Base-by-base conservation (phyloP, 2,113 vertebrate genomes). In the Alethe diademata region DNA sequence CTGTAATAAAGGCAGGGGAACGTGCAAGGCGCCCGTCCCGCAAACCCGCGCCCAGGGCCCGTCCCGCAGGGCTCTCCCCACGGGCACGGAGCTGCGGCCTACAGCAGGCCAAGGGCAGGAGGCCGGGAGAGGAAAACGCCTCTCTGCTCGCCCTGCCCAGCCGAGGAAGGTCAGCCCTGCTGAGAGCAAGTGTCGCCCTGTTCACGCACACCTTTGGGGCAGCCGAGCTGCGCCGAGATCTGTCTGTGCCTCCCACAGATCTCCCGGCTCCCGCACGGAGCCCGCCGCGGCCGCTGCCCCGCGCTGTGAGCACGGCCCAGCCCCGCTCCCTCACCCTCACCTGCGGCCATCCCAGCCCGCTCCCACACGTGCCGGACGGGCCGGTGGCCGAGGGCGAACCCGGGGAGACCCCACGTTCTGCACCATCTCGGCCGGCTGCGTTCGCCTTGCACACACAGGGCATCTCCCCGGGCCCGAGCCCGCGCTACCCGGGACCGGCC, bases 251-350 rank as follows among this genome's bases (percentile, higher is more conserved):
- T 62, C 17, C 13, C 40, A 6, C 28, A 2, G 12, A 13, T 1
- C 31, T 25, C 38, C 25, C 50, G 14, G 13, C 20, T 53, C 19
- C 42, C 28, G 47, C 38, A 25, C 1, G 9, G 71, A 2, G 56
- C 1, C 33, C 6, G 42, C 57, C 12, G 23, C 28, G 36, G 23
- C 43, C 53, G 40, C 2, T 11, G 33, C 13, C 8, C 11, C 19
- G 16, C 25, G 5, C 47, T 0, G n/a, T 1, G 16, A 43, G 36
- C 57, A 6, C 0, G 0, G 35, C 72, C 2, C 19, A 19, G 43
- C 25, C 42, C 38, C 8, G 1, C 58, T 64, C 8, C 3, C 62
- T 19, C 13, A 11, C 17, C 38, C 20, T 38, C 78, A 5, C 65
- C 69, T 23, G 87, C 61, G 3, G 13, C 81, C 71, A 12, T 1